These are phyloP conservation scores for Microcebus tavaratra DNA, from an alignment of 2,113 vertebrate genomes.

Conservation along the genomic window DNA sequence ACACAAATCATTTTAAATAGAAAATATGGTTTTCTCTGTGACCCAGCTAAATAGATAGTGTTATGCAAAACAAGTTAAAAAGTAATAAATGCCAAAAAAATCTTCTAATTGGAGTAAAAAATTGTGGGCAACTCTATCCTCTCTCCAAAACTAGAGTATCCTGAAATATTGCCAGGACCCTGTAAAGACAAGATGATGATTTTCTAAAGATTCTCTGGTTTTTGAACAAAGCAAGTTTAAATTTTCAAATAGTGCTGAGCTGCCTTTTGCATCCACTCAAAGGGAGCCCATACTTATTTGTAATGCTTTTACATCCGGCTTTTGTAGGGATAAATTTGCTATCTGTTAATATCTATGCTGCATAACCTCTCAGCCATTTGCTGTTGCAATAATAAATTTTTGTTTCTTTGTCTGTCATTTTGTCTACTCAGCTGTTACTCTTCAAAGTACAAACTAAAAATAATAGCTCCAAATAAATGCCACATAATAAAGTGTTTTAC, in stretches of 20 bases:
- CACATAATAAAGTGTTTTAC: constrained; percentile 64
- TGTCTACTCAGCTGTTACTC: constrained; percentile 74
- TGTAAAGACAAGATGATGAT: constrained; percentile 83
- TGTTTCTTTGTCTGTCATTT: constrained; percentile 62
- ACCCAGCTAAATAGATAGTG: constrained; percentile 96
- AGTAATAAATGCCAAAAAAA: constrained; percentile 97
- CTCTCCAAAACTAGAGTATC: constrained; percentile 85
- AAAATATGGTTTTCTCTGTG: constrained; percentile 93
- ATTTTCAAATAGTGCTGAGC: constrained; percentile 43
- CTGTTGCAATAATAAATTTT: constrained; percentile 21
- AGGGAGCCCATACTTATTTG: neutral
- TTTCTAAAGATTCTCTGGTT: constrained; percentile 79
- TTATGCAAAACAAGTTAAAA: constrained; percentile 95
- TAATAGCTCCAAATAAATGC: constrained; percentile 71
- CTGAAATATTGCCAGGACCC: constrained; percentile 88
- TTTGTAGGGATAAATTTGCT: constrained; percentile 65
- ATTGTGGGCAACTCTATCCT: constrained; percentile 87
- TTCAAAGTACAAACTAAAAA: constrained; percentile 72
- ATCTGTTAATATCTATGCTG: constrained; percentile 16
- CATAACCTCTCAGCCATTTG: constrained; percentile 68
- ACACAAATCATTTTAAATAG: constrained; percentile 99
- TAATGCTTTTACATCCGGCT: constrained; percentile 39
- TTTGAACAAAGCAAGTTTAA: constrained; percentile 81
- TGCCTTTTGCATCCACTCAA: constrained; percentile 62
- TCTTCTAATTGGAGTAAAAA: constrained; percentile 97